These are phyloP conservation scores for Archaeoteleia sp. DNA, from an alignment of 2,888 invertebrate genomes.

Conservation along the genomic window DNA sequence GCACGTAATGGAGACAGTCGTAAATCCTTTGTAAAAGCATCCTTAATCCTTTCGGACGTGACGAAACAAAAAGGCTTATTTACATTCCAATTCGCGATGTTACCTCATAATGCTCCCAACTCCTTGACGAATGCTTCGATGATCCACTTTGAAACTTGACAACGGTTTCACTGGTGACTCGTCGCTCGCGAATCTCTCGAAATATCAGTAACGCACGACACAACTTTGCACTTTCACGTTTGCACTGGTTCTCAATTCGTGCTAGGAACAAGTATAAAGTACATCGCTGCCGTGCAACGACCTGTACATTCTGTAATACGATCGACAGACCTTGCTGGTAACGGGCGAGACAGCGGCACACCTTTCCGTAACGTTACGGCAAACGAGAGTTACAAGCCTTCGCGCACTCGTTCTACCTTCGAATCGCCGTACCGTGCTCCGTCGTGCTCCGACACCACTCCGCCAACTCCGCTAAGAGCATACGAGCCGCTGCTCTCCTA, in stretches of 20 bases:
- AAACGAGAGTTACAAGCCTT: constrained; percentile 32
- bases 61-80: too few relatives aligned
- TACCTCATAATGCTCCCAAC: too few relatives aligned
- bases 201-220: constrained; percentile 35
- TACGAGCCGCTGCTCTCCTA: constrained; percentile 17
- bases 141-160: too few relatives aligned
- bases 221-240: constrained; percentile 54
- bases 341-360: constrained; percentile 49
- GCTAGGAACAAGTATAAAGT: constrained; percentile 31
- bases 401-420: constrained; percentile 35
- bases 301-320: constrained; percentile 42
- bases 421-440: constrained; percentile 25
- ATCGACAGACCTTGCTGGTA: constrained; percentile 47
- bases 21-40: too few relatives aligned
- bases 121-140: too few relatives aligned
- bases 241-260: constrained; percentile 55
- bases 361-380: constrained; percentile 43
- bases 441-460: constrained; percentile 37
- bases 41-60: too few relatives aligned
- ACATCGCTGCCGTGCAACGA: constrained; percentile 46
- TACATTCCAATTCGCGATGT: too few relatives aligned
- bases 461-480: constrained; percentile 6
- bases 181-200: neutral
- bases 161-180: too few relatives aligned
- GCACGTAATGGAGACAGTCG: too few relatives aligned